Percentiles rank a stretch among this genome's conserved stretches.
phyloP scores from a whole-genome alignment of 37 sponge, comb jelly and placozoan species.

The Oopsacas minuta region DNA sequence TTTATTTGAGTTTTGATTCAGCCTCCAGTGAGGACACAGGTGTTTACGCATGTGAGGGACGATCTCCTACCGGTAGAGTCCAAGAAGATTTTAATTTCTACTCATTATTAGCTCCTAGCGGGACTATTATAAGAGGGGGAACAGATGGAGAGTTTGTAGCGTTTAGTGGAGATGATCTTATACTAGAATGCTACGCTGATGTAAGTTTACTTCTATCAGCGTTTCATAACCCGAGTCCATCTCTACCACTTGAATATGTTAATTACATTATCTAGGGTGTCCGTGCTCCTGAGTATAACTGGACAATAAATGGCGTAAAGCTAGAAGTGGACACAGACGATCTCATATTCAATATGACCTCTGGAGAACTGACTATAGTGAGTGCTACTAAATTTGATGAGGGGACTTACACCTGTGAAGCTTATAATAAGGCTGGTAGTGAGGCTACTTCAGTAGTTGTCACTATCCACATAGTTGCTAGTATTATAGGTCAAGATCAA shows the following conservation, averaged over 20 bases:
- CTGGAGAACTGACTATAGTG: background rate
- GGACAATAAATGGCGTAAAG: background rate
- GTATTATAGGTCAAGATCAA: background rate
- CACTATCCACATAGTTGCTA: background rate
- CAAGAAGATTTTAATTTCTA: background rate
- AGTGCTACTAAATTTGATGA: background rate
- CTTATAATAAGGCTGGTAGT: background rate
- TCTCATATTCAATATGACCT: background rate
- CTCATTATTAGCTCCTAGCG: background rate
- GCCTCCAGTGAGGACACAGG: background rate
- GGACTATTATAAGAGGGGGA: background rate
- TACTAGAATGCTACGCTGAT: background rate
- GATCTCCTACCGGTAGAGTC: background rate
- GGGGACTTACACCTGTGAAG: background rate
- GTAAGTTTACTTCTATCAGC: too few species aligned
- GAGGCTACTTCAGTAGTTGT: background rate
- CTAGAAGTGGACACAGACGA: background rate
- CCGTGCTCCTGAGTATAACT: background rate
- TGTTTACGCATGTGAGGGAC: background rate
- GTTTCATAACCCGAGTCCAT: too few species aligned
- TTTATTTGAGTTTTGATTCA: background rate
- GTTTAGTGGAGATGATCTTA: background rate
- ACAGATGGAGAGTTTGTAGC: background rate
- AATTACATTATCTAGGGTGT: background rate
- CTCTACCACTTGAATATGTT: too few species aligned